phyloP scores from a whole-genome alignment of 2,888 invertebrate species.

The Colostygia pectinataria region DNA sequence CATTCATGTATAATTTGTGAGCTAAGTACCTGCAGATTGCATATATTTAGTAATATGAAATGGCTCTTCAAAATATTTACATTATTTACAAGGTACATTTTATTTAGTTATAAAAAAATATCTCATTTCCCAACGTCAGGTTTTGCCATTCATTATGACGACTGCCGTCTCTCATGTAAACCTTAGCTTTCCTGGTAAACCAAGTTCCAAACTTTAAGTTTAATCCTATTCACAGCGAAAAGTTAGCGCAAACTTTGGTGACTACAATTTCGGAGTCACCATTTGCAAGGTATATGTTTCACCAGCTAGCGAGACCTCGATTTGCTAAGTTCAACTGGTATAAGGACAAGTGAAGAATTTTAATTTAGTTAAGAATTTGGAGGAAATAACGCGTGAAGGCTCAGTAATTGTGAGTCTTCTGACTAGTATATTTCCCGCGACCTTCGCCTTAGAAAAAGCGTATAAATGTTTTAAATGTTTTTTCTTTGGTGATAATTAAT shows the following conservation, averaged over 20 bases:
- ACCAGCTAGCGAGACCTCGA: slow-evolving; percentile 4
- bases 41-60: too few relatives aligned
- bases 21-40: too few relatives aligned
- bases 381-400: slow-evolving; percentile 2
- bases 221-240: slow-evolving; percentile 49
- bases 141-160: too few relatives aligned
- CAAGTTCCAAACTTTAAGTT: slow-evolving; percentile 31
- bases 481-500: slow-evolving; percentile 1
- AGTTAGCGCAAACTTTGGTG: slow-evolving; percentile 45
- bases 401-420: slow-evolving; percentile 5
- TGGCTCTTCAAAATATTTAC: too few relatives aligned
- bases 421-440: not conserved
- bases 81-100: too few relatives aligned
- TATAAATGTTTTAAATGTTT: not conserved
- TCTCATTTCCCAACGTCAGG: too few relatives aligned
- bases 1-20: too few relatives aligned
- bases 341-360: slow-evolving; percentile 17
- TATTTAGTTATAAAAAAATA: too few relatives aligned
- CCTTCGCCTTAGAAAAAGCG: too few relatives aligned
- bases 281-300: slow-evolving; percentile 22
- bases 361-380: slow-evolving; percentile 14
- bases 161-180: not conserved
- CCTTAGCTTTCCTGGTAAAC: slow-evolving; percentile 20
- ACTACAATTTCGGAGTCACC: slow-evolving; percentile 40
- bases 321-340: slow-evolving; percentile 21